These are phyloP conservation scores for Buathra laborator DNA, from an alignment of 2,888 invertebrate species.

Conservation along the genomic window DNA sequence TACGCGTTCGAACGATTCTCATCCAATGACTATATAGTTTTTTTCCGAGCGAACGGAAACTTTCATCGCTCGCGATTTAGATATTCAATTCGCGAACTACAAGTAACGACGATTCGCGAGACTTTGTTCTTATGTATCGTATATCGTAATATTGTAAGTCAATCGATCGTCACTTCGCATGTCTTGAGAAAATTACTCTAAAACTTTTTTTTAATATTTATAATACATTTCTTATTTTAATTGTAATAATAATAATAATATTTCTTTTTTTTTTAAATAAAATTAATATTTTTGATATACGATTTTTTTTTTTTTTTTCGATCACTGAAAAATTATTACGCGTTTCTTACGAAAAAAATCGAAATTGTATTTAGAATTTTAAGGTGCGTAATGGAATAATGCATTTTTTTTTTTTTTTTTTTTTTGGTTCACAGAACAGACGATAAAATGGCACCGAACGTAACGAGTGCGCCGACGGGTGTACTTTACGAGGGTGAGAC, in stretches of 20 bases:
- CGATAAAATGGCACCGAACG: conserved; percentile 85
- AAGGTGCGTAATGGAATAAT: no score
- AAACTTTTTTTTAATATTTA: no score
- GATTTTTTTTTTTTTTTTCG: no score
- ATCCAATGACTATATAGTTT: neutral
- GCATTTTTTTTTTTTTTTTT: neutral
- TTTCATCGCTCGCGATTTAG: neutral
- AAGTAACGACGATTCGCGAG: no score
- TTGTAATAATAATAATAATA: neutral
- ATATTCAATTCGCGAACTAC: neutral
- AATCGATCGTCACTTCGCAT: neutral
- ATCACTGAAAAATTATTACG: no score
- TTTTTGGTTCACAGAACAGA: conserved; percentile 67
- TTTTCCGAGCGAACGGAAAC: neutral
- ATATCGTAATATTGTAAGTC: no score
- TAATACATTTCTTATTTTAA: no score
- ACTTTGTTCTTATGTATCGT: no score
- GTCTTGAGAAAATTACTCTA: no score
- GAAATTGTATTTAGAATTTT: no score
- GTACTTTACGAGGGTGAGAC: conserved; percentile 83
- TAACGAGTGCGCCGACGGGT: conserved; percentile 83
- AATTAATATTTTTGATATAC: neutral
- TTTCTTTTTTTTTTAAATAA: neutral
- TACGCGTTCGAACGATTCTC: neutral
- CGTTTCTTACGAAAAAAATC: no score